Percentiles rank a stretch among this genome's conserved stretches.
Conservation (phyloP, 2,888 invertebrate species). For the Crepidodera aurea region DNA sequence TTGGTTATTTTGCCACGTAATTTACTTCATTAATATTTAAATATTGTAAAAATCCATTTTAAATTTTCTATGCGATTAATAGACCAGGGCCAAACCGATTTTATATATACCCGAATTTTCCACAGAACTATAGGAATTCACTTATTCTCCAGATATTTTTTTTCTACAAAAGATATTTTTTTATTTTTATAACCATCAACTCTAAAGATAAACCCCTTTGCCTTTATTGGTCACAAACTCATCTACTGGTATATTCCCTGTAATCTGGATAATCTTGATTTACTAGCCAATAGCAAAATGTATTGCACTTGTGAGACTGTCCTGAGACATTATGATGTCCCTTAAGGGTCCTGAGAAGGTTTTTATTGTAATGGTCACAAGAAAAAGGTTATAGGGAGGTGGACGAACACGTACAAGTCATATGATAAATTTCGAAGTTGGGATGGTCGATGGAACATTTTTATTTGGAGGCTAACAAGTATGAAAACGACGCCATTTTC, state of each 20-base stretch:
- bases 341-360: conserved; percentile 30
- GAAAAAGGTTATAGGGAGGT: conserved; percentile 25
- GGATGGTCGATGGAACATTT: conserved; percentile 17
- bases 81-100: too few species aligned
- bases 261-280: conserved; percentile 34
- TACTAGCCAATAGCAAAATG: conserved; percentile 33
- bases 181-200: conserved; percentile 19
- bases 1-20: neutral
- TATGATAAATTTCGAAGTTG: conserved; percentile 31
- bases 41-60: neutral
- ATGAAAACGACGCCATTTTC: conserved; percentile 8
- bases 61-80: too few species aligned
- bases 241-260: conserved; percentile 14
- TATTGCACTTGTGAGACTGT: conserved; percentile 36
- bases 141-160: too few species aligned
- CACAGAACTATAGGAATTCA: too few species aligned
- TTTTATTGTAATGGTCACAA: conserved; percentile 28
- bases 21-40: neutral
- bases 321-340: conserved; percentile 30
- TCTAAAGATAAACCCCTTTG: neutral
- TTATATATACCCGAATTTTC: too few species aligned
- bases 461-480: conserved; percentile 14
- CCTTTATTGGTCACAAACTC: conserved; percentile 1
- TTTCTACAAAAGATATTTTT: too few species aligned
- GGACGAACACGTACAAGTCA: conserved; percentile 30